Evolutionary conservation across 2,113 vertebrate genomes (phyloP).

Genomic region (Dicerorhinus sumatrensis): DNA sequence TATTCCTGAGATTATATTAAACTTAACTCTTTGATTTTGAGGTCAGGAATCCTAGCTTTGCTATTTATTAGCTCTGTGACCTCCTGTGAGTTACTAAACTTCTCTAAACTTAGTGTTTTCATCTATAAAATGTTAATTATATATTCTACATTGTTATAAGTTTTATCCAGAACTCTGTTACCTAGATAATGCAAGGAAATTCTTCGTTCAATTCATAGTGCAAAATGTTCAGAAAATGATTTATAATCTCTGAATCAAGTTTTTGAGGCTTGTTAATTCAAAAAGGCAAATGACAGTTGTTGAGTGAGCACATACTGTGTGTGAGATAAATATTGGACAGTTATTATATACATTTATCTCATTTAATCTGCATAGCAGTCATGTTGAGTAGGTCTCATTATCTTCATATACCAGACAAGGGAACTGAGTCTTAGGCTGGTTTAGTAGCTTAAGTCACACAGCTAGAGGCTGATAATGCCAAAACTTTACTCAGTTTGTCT

Average conservation of each 20-base stretch:
- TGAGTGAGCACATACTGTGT: background rate
- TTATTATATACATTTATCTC: background rate
- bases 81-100: background rate
- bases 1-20: slow-evolving; percentile 25
- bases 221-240: background rate
- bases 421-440: background rate
- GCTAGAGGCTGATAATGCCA: background rate
- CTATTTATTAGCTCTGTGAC: background rate
- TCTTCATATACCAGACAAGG: background rate
- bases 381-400: background rate
- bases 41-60: background rate
- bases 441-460: background rate
- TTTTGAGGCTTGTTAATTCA: background rate
- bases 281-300: background rate
- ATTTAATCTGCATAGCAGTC: background rate
- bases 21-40: slow-evolving; percentile 7
- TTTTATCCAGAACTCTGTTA: background rate
- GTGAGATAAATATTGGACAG: background rate
- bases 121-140: background rate
- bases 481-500: background rate
- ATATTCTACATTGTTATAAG: background rate
- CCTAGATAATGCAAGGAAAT: background rate
- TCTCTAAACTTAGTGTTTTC: background rate
- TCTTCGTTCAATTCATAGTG: background rate
- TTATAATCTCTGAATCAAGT: background rate